Evolutionary conservation across 2,113 vertebrate genomes (phyloP).

Genomic region (Tricholaema leucomelas): DNA sequence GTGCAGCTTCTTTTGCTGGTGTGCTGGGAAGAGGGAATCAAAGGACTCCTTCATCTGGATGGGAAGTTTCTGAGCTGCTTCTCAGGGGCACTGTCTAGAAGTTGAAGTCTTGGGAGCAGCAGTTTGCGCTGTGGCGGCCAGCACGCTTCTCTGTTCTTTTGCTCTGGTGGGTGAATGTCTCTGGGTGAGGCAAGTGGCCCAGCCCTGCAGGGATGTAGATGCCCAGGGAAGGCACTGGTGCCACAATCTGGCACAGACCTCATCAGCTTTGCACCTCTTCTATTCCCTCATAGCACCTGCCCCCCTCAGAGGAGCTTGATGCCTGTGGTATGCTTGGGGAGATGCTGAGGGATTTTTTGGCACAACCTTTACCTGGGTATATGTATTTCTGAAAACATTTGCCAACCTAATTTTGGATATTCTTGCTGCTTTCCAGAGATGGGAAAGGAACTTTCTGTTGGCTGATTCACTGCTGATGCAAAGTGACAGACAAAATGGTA

Average conservation of each 20-base stretch:
- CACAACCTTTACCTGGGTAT: not conserved
- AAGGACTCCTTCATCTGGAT: constrained; percentile 49
- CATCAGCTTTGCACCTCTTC: not conserved
- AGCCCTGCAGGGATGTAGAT: not conserved
- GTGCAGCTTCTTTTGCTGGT: not conserved
- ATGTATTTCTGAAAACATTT: not conserved
- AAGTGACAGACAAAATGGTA: not conserved
- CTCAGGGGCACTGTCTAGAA: not conserved
- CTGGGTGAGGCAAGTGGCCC: not conserved
- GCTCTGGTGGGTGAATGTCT: not conserved
- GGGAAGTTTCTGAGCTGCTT: constrained; percentile 56
- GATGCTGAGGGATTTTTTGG: not conserved
- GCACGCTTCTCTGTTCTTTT: rapidly evolving
- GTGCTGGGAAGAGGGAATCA: not conserved
- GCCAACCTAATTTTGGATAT: not conserved
- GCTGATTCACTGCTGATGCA: not conserved
- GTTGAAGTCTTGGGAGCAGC: not conserved
- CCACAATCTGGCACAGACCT: not conserved
- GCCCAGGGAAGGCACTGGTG: not conserved
- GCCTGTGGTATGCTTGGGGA: rapidly evolving
- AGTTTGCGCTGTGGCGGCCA: not conserved
- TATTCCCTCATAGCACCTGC: rapidly evolving
- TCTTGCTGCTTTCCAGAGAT: not conserved
- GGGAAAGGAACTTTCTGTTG: constrained; percentile 17
- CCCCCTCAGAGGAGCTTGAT: not conserved